Base-by-base conservation (phyloP, 2,797 vertebrate species). In the Eidolon dupreanum region DNA sequence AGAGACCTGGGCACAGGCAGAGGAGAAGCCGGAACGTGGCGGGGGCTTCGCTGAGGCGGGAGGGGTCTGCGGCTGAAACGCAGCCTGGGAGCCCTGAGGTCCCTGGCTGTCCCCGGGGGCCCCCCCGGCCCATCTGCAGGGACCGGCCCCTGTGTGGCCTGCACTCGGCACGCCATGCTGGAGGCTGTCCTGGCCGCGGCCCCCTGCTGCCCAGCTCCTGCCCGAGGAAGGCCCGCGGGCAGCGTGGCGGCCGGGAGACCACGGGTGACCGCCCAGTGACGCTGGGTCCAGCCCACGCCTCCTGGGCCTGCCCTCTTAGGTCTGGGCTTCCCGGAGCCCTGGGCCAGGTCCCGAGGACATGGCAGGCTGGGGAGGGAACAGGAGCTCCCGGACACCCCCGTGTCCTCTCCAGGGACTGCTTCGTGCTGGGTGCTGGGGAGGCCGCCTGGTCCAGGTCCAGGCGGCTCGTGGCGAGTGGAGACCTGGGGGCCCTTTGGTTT, bases 371-470 rank as follows among this genome's bases (percentile, higher is more conserved):
- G 49, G 55, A 16, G 5, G 36, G 20, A 53, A 5, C 0, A 0
- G 43, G 43, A 7, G 5, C 24, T 66, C 8, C 20, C 3, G 8
- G 61, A 8, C 46, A 15, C 13, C 0, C 4, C 5, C 1, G 19
- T 0, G 4, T 38, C 49, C 74, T 59, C 33, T 88, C 22, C 6
- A 16, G 28, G 33, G 4, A 24, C 1, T 6, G 1, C 10, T 33
- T 6, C 15, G 19, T 22, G 59, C 15, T 22, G 73, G 46, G 59
- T 5, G 4, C 55, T 7, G 11, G 38, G 19, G 31, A 12, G 26
- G 26, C 9, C 24, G 10, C 8, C 36, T 15, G 17, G 3, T 55
- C 9, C 0, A 3, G 43, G 53, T 12, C 33, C 2, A 2, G 0
- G 33, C 10, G 33, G 16, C 26, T 26, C 70, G 6, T 28, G 38